phyloP scores from a whole-genome alignment of 2,113 vertebrate species.

The Emydura subglobosa region DNA sequence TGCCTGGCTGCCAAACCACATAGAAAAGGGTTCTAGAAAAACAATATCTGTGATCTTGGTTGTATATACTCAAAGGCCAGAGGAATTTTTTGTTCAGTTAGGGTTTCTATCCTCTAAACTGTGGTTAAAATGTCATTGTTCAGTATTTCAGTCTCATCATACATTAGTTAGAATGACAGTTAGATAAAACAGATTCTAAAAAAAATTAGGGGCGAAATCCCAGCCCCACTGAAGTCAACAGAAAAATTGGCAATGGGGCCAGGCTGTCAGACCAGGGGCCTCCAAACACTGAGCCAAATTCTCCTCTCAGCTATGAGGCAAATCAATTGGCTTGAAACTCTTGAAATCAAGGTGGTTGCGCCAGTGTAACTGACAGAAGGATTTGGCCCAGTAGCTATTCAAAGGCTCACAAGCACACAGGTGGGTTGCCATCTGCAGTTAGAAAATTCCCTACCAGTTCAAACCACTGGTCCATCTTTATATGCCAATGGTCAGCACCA shows the following conservation, averaged over 20 bases:
- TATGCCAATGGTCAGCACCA: accelerated
- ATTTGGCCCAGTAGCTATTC: background rate
- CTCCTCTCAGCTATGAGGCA: background rate
- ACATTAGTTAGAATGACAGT: background rate
- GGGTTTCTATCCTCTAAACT: background rate
- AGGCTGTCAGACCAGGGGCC: background rate
- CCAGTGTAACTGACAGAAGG: background rate
- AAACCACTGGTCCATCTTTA: background rate
- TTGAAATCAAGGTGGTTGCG: background rate
- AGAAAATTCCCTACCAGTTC: background rate
- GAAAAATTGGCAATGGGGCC: background rate
- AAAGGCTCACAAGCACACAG: background rate
- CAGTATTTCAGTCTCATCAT: background rate
- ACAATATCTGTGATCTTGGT: background rate
- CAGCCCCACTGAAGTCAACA: background rate
- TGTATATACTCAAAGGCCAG: background rate
- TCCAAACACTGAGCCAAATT: background rate
- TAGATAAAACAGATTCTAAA: background rate
- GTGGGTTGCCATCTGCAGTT: background rate
- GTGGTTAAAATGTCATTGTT: background rate
- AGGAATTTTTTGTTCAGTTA: background rate
- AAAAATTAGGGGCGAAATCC: background rate
- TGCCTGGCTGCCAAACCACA: background rate
- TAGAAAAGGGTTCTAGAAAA: background rate
- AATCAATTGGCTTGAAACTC: background rate